Percentiles rank a stretch among this genome's conserved stretches.
phyloP scores from a whole-genome alignment of 2,888 invertebrate species.

The Phengaris arion region DNA sequence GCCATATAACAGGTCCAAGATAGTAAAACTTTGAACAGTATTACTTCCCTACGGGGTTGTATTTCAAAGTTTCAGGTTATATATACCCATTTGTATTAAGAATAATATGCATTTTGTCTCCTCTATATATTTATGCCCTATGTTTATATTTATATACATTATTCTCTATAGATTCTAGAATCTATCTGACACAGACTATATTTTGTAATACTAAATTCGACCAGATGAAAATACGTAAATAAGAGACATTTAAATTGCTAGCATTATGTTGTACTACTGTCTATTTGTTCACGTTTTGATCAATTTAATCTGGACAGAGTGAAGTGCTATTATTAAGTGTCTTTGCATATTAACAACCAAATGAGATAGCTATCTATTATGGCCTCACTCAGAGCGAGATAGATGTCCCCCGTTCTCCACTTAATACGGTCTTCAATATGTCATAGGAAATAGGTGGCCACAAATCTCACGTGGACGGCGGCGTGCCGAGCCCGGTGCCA shows the following conservation, averaged over 20 bases:
- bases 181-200: no score
- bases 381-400: slow-evolving; percentile 28
- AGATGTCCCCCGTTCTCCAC: slow-evolving; percentile 27
- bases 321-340: not conserved
- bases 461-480: slow-evolving; percentile 20
- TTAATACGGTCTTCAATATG: slow-evolving; percentile 31
- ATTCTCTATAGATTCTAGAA: no score
- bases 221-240: no score
- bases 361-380: slow-evolving; percentile 18
- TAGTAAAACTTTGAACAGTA: not conserved
- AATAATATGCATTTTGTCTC: not conserved
- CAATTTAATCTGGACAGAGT: not conserved
- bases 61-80: slow-evolving; percentile 7
- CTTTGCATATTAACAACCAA: slow-evolving; percentile 6
- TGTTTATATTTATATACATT: not conserved
- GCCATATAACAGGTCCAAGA: not conserved
- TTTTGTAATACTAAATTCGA: no score
- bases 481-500: slow-evolving; percentile 30
- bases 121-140: not conserved
- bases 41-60: not conserved
- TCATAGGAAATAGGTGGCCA: slow-evolving; percentile 21
- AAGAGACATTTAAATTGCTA: no score
- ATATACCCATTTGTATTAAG: not conserved
- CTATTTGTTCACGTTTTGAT: no score
- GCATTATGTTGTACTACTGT: no score